Base-by-base conservation (phyloP, 2,797 vertebrate genomes). In the Hydrocynus forskahlii region DNA sequence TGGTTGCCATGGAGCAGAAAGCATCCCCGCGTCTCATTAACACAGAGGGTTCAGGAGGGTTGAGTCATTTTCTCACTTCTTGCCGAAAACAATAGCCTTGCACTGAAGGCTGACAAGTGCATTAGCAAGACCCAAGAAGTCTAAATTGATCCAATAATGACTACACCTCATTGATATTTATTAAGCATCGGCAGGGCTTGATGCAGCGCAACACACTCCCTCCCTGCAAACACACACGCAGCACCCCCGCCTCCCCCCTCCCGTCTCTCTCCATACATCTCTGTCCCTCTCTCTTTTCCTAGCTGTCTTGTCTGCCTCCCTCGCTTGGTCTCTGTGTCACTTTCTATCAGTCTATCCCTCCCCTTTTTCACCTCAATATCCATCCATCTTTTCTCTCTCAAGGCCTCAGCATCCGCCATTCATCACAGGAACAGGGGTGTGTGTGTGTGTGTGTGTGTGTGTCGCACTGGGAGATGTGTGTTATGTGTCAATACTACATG, bases 391-490 rank as follows among this genome's bases (percentile, higher is more conserved):
- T 78, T 80, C 79, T 45, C 78, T 82, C 82, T 91, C 89, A 89
- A 92, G 93, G 92, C 92, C 90, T 82, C 82, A 83, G 88, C 86
- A 78, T 86, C 79, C 80, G 82, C 81, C 82, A 84, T 87, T 91
- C 91, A 92, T 93, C 93, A 92, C 71, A 86, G 82, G 76, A 62
- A 86, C 87, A 86, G 81, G 83, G 69, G 62, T 87, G 87, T 78
- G 86, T 88, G 90, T 87, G 88, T n/a, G n/a, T n/a, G n/a, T n/a
- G n/a, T n/a, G n/a, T 87, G 82, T 87, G 79, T 63, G 48, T 71
- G 77, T 60, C 40, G 45, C 57, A 71, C 67, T n/a, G 35, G 35
- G 55, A 45, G 29, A 74, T 48, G 78, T 48, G 80, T 79, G 75
- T 80, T 76, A 82, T 38, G 63, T 50, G 74, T 81, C 54, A 35